Conservation (phyloP, 2,113 vertebrate species). For the Dicentrarchus labrax region DNA sequence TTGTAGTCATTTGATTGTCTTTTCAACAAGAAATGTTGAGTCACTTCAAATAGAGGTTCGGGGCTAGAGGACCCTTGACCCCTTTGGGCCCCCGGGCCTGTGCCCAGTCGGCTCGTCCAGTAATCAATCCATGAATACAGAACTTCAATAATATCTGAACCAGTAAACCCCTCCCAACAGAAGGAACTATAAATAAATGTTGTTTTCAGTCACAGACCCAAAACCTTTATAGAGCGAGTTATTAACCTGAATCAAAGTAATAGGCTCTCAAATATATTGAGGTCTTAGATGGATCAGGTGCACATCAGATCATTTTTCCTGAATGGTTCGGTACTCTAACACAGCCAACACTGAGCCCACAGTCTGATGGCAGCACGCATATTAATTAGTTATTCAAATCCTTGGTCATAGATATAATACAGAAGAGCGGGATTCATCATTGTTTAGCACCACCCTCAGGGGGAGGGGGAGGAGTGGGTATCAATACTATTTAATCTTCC, state of each 20-base stretch:
- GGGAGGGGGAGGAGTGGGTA: conserved; percentile 40
- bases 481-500: conserved; percentile 84
- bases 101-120: not conserved
- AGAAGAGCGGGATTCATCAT: conserved; percentile 51
- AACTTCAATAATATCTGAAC: not conserved
- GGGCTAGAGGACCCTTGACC: not conserved
- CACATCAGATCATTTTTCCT: conserved; percentile 12
- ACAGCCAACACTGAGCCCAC: not conserved
- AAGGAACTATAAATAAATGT: not conserved
- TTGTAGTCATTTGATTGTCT: not conserved
- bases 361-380: conserved; percentile 14
- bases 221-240: not conserved
- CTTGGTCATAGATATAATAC: conserved; percentile 34
- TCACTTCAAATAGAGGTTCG: not conserved
- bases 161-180: not conserved
- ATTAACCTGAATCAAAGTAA: conserved; percentile 10
- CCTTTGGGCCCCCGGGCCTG: too few relatives aligned
- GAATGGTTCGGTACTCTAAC: conserved; percentile 14
- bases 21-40: not conserved
- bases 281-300: conserved; percentile 25
- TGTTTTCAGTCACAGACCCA: not conserved
- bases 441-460: conserved; percentile 51
- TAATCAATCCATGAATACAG: not conserved
- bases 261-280: not conserved
- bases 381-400: conserved; percentile 37